Conservation (phyloP, 2,113 vertebrate species). For the Apistogramma diplotaenia region DNA sequence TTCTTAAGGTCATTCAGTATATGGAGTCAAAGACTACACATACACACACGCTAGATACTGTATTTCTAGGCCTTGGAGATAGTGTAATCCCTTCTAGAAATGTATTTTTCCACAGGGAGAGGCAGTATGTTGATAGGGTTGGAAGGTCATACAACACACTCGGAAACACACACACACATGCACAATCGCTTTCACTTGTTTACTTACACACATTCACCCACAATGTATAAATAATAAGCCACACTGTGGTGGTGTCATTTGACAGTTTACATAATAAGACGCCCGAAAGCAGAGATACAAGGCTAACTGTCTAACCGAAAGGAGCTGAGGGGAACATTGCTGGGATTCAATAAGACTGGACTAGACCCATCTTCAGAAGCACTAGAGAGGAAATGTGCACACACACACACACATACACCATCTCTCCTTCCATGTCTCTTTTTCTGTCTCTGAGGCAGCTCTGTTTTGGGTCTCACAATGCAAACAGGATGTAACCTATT, state of each 20-base stretch:
- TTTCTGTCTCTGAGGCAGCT: conserved; percentile 46
- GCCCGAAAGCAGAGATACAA: conserved; percentile 37
- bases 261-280: conserved; percentile 62
- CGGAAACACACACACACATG: neutral
- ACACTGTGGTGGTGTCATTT: conserved; percentile 41
- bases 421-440: conserved; percentile 13
- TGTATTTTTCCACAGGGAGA: conserved; percentile 42
- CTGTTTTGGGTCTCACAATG: conserved; percentile 67
- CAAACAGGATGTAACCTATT: conserved; percentile 79
- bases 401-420: conserved; percentile 1
- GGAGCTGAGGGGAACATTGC: conserved; percentile 51
- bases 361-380: conserved; percentile 51
- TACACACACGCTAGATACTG: neutral
- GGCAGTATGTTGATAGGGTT: conserved; percentile 47
- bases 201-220: conserved; percentile 31
- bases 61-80: conserved; percentile 29
- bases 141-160: conserved; percentile 49
- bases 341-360: conserved; percentile 60
- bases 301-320: conserved; percentile 52
- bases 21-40: conserved; percentile 41
- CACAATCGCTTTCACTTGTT: conserved; percentile 3
- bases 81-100: conserved; percentile 41
- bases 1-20: conserved; percentile 66
- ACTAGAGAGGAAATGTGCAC: conserved; percentile 33
- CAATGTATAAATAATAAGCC: conserved; percentile 48